Base-by-base conservation (phyloP, 2,113 vertebrate genomes). In the Calyptomena viridis region DNA sequence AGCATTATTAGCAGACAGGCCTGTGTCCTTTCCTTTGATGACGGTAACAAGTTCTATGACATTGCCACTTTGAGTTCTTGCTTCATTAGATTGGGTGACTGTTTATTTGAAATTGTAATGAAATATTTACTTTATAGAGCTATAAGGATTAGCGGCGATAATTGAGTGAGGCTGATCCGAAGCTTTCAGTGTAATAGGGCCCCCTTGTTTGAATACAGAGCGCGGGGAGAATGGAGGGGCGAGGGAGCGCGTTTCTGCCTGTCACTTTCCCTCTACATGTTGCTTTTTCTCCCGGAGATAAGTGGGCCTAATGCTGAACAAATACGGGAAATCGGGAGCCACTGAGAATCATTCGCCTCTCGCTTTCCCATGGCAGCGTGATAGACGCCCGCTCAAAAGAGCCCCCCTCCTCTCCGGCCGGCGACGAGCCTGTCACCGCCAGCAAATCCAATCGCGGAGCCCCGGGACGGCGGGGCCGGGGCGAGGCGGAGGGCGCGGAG, bases 241-340 rank as follows among this genome's bases (percentile, higher is more conserved):
- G 98, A 98, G 98, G 80, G 97, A 98, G 98, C 98, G 98, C 98
- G 98, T 99, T 98, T 98, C 98, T 98, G 98, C 98, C 98, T 99
- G 99, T 99, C 99, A 99, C 98, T 99, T 99, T 99, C 99, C 98
- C 99, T 99, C 98, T 98, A 98, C 99, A 98, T 99, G 99, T 99
- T 99, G 99, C 99, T 99, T 98, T 99, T 99, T 99, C 99, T 99
- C 98, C 98, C 98, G 98, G 98, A 99, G 99, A 99, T 99, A 99
- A 99, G 99, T 99, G 99, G 99, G 97, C 98, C 99, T 99, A 99
- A 99, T 98, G 98, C 99, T 99, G 99, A 99, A 99, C 99, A 99
- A 99, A 99, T 99, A 99, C 99, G 99, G 99, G 99, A 99, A 99
- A 99, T 99, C 99, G 99, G 99, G 99, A 99, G 99, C 99, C 99